A percentile compares a stretch with the other conserved stretches of the same genome.
Conservation (phyloP, 2,113 vertebrate species). For the Mus musculus region GRCm39 chr8:90509001-90509500, state of each 20-base stretch:
- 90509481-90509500: fast-evolving
- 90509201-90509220: fast-evolving
- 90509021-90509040: not conserved
- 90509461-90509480: not conserved
- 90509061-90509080: not conserved
- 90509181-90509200: not conserved
- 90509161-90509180: too few species aligned
- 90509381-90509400: not conserved
- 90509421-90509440: not conserved
- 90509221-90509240: not conserved
- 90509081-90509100: not conserved
- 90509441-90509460: fast-evolving
- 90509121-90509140: not conserved
- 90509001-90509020: not conserved
- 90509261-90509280: not conserved
- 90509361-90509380: not conserved
- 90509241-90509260: fast-evolving
- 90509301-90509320: not conserved
- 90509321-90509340: not conserved
- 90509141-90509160: too few species aligned
- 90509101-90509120: not conserved
- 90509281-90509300: not conserved
- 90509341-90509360: not conserved
- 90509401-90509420: not conserved
- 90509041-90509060: not conserved